A percentile compares a stretch with the other conserved stretches of the same genome.
Conservation (phyloP, 2,888 invertebrate genomes). For the Ramazzottius varieornatus region DNA sequence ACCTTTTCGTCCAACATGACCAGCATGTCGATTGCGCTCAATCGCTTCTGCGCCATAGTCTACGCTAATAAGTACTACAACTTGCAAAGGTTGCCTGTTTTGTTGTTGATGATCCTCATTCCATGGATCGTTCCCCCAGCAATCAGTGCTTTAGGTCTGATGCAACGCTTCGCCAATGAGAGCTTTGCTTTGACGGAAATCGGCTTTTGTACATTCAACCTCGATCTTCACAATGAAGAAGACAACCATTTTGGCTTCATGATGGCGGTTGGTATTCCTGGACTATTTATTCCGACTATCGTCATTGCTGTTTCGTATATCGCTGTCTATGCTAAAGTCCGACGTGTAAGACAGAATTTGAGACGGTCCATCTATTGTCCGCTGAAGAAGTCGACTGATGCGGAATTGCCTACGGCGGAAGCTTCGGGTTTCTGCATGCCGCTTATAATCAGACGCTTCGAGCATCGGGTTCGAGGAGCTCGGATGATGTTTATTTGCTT, state of each 20-base stretch:
- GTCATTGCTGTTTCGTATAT: not conserved
- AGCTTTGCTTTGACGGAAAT: not conserved
- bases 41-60: not conserved
- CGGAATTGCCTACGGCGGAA: not conserved
- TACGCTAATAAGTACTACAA: not conserved
- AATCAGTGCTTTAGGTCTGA: not conserved
- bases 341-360: not conserved
- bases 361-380: not conserved
- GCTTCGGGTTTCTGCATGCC: too few relatives aligned
- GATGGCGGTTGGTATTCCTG: not conserved
- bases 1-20: constrained; percentile 2
- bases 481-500: constrained; percentile 3
- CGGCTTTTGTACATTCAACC: not conserved
- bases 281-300: not conserved
- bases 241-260: too few relatives aligned
- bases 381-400: not conserved
- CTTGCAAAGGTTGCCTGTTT: not conserved
- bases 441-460: not conserved
- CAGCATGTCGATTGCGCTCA: not conserved
- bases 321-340: not conserved
- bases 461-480: not conserved
- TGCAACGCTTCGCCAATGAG: not conserved
- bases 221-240: not conserved
- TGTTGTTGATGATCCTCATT: not conserved
- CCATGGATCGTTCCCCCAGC: not conserved